phyloP scores from a whole-genome alignment of 2,888 invertebrate genomes.

The Scaptomyza reducta region DNA sequence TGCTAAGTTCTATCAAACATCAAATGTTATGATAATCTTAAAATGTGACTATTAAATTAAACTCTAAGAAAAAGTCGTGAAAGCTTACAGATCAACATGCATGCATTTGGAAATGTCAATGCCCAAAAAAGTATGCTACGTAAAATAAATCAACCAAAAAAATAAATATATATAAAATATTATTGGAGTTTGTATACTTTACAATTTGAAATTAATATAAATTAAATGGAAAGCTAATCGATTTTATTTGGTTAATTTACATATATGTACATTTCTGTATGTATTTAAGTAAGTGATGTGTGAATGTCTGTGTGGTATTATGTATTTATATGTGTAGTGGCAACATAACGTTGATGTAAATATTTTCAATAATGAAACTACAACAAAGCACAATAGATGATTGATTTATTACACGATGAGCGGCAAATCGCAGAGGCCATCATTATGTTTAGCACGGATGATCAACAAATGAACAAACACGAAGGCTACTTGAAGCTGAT shows the following conservation, averaged over 20 bases:
- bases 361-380: slow-evolving; percentile 82
- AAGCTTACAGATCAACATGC: neutral
- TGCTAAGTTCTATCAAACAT: no score
- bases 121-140: slow-evolving; percentile 26
- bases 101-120: slow-evolving; percentile 1
- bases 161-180: neutral
- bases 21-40: no score
- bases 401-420: slow-evolving; percentile 46
- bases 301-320: slow-evolving; percentile 11
- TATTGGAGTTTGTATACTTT: no score
- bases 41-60: no score
- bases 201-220: no score
- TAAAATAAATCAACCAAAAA: neutral
- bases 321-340: slow-evolving; percentile 11
- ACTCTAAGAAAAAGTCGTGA: no score
- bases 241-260: neutral
- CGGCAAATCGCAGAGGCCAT: slow-evolving; percentile 26
- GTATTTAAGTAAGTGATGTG: neutral
- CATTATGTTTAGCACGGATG: slow-evolving; percentile 30
- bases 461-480: slow-evolving; percentile 46
- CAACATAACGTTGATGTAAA: slow-evolving; percentile 38
- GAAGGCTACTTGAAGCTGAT: slow-evolving; percentile 48
- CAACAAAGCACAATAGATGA: slow-evolving; percentile 69
- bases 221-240: neutral
- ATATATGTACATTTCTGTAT: neutral